Conservation (phyloP, 2,113 vertebrate genomes). For the Campylomormyrus numenius region DNA sequence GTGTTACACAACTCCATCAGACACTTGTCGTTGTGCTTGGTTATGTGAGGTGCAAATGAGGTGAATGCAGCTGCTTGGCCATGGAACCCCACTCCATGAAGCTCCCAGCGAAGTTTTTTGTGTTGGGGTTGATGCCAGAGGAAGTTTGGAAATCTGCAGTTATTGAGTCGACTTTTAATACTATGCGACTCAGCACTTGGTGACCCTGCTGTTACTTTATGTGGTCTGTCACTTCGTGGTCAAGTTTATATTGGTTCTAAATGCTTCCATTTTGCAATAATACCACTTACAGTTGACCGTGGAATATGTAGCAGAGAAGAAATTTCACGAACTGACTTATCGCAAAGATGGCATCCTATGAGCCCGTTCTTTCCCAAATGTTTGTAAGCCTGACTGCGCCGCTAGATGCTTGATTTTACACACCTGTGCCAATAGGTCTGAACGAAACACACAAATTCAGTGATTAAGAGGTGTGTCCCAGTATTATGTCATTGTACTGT, state of each 20-base stretch:
- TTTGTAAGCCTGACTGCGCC: background rate
- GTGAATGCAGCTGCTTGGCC: background rate
- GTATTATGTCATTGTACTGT: background rate
- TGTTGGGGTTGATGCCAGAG: background rate
- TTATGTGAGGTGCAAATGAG: background rate
- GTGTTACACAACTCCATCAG: background rate
- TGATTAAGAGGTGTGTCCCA: background rate
- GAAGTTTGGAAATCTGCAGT: background rate
- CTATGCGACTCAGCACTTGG: background rate
- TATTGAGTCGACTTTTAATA: background rate
- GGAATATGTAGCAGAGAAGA: background rate
- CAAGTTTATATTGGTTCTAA: background rate
- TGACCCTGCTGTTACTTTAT: background rate
- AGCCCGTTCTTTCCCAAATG: background rate
- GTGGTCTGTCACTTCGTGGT: background rate
- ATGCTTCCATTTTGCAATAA: background rate
- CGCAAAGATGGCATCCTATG: background rate
- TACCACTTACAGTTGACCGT: background rate
- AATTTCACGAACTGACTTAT: background rate
- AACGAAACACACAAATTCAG: background rate
- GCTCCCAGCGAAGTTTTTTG: background rate
- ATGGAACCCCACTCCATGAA: background rate
- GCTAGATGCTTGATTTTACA: background rate
- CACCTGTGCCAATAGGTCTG: background rate
- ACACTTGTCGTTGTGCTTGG: background rate